phyloP scores from a whole-genome alignment of 2,113 vertebrate species.

The Garra rufa region DNA sequence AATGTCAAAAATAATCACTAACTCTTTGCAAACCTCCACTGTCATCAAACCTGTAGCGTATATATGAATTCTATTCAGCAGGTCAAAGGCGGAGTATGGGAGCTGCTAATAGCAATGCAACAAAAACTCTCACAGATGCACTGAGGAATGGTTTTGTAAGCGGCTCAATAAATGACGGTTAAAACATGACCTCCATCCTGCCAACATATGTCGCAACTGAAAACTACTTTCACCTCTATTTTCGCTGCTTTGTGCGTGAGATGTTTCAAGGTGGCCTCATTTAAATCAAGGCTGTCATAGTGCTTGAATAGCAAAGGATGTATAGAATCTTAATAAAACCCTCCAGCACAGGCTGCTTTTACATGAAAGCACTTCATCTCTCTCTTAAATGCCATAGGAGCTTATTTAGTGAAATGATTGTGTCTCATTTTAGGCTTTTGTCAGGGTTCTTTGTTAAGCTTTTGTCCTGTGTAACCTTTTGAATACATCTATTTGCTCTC shows the following conservation, averaged over 20 bases:
- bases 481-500: conserved; percentile 2
- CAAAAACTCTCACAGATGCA: conserved; percentile 1
- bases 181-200: conserved; percentile 54
- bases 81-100: neutral
- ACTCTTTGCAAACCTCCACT: conserved; percentile 21
- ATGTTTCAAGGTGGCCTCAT: conserved; percentile 51
- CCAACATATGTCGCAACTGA: conserved; percentile 36
- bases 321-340: conserved; percentile 54
- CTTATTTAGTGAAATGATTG: conserved; percentile 26
- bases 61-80: neutral
- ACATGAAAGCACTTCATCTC: conserved; percentile 36
- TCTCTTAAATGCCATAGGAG: conserved; percentile 15
- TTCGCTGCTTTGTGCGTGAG: conserved; percentile 45
- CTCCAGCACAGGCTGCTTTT: conserved; percentile 27
- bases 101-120: conserved; percentile 27
- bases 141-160: conserved; percentile 39
- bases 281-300: conserved; percentile 57
- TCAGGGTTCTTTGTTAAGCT: neutral
- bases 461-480: conserved; percentile 18
- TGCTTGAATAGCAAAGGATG: conserved; percentile 41
- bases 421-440: conserved; percentile 21
- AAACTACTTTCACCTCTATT: conserved; percentile 58
- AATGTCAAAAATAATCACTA: conserved; percentile 58
- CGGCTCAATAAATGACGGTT: conserved; percentile 35
- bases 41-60: conserved; percentile 24